A percentile compares a stretch with the other conserved stretches of the same genome.
These are phyloP conservation scores for Melieria crassipennis DNA, from an alignment of 2,888 invertebrate species.

Conservation along the genomic window DNA sequence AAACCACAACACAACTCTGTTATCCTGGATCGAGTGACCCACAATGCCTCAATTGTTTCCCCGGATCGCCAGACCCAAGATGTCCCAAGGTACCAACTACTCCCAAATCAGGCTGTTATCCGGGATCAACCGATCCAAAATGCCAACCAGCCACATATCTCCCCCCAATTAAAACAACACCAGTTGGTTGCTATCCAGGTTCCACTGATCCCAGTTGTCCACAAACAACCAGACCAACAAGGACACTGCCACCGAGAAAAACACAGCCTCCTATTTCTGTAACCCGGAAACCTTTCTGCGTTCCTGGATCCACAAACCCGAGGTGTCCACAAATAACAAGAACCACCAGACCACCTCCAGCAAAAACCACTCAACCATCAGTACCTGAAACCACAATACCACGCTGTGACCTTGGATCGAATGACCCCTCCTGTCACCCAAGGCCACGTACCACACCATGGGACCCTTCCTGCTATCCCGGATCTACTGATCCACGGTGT, in stretches of 20 bases:
- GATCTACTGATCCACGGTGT: constrained; percentile 50
- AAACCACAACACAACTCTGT: constrained; percentile 44
- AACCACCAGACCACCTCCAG: constrained; percentile 26
- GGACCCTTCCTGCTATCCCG: no score
- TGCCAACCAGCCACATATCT: constrained; percentile 49
- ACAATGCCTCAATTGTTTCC: constrained; percentile 52
- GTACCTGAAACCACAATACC: no score
- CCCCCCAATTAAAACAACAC: constrained; percentile 36
- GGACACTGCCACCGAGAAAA: no score
- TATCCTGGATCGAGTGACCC: constrained; percentile 57
- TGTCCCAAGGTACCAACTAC: constrained; percentile 42
- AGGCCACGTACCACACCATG: constrained; percentile 24
- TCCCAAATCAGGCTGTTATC: constrained; percentile 53
- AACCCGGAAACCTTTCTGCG: constrained; percentile 43
- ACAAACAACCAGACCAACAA: constrained; percentile 37
- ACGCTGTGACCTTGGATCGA: no score
- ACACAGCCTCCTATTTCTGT: no score
- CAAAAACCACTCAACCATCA: no score
- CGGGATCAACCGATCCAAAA: constrained; percentile 62
- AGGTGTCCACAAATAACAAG: constrained; percentile 40
- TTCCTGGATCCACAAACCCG: constrained; percentile 57
- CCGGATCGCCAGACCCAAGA: constrained; percentile 53
- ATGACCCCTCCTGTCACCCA: neutral
- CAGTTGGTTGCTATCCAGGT: constrained; percentile 55
- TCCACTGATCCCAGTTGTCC: constrained; percentile 50